These are phyloP conservation scores for Neostethus bicornis DNA, from an alignment of 2,797 vertebrate species.

Conservation along the genomic window DNA sequence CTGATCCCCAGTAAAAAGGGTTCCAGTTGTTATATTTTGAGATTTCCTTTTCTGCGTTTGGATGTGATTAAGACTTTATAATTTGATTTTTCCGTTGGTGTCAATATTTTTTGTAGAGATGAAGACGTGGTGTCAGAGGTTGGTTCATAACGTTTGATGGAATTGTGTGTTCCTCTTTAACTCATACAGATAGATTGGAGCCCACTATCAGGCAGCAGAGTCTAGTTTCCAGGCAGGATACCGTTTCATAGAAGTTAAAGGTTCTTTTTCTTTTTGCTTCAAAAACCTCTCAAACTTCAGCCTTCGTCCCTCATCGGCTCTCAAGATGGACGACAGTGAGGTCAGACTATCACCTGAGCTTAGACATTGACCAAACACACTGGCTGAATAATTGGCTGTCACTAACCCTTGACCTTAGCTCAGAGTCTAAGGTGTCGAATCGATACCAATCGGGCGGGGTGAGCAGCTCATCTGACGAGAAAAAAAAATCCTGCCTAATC, in stretches of 20 bases:
- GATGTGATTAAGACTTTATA: too few relatives aligned
- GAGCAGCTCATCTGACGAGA: constrained; percentile 47
- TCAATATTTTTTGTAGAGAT: too few relatives aligned
- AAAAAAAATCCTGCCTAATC: constrained; percentile 17
- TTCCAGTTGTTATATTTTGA: too few relatives aligned
- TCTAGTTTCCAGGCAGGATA: neutral
- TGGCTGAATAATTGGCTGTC: constrained; percentile 78
- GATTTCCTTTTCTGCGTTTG: too few relatives aligned
- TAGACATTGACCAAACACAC: constrained; percentile 63
- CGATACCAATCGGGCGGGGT: constrained; percentile 49
- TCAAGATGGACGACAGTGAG: constrained; percentile 60
- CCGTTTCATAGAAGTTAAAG: constrained; percentile 13
- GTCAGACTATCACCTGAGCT: constrained; percentile 62
- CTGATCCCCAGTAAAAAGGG: too few relatives aligned
- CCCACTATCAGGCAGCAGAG: neutral
- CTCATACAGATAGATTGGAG: neutral
- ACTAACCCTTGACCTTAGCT: constrained; percentile 70
- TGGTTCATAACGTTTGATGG: too few relatives aligned
- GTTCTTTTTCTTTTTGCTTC: too few relatives aligned
- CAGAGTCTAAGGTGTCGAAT: constrained; percentile 70
- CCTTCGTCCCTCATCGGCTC: constrained; percentile 49
- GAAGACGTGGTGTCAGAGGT: too few relatives aligned
- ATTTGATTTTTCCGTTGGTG: too few relatives aligned
- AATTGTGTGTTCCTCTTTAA: too few relatives aligned
- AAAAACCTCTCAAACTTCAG: constrained; percentile 48